Evolutionary conservation across 1,140 invertebrate species (phyloP), one percentile per base, ranked within the genome.

Genomic region (Drosophila nikananu): DNA sequence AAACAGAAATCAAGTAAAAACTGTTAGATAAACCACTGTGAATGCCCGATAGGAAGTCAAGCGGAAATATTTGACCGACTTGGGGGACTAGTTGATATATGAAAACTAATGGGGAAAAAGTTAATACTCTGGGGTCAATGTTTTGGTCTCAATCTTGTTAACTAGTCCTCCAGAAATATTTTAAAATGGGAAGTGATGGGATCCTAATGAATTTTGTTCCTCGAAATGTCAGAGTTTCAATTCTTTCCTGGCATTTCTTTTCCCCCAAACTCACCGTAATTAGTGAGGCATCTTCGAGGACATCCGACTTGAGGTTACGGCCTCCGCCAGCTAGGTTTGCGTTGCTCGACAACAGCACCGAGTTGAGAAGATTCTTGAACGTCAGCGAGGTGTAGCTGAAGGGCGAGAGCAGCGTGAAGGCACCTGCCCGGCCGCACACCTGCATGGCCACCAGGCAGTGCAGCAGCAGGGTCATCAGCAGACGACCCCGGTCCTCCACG

Each of bases 251-350:
- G 3, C 5, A 12, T 6, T 27, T 17, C 10, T 8, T 17, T 51
- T 19, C 2, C 1, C 8, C 8, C 21, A 23, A 39, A 77, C 90
- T 87, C 90, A 92, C 91, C 89, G 91, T 92, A 78, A 92, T 92
- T 57, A 92, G 74, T 21, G 91, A 92, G 42, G 91, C 91, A 84
- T 92, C 91, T 54, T 92, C 91, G n/a, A 92, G 86, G 60, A 92
- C 89, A 63, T 92, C 91, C 3, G 91, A 92, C 63, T 92, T 92
- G 17, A 92, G 83, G 64, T 92, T 92, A 17, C 91, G 71, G 1
- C 91, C 91, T 8, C 78, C 89, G 30, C 91, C 91, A 13, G 91
- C 89, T 62, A 92, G 65, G 49, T 92, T 92, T 21, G 89, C 83
- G 57, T 92, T 92, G 75, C 91, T 92, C 17, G 91, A 92, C 10